Base-by-base conservation (phyloP, 2,888 invertebrate species). In the Choreutis nemorana region DNA sequence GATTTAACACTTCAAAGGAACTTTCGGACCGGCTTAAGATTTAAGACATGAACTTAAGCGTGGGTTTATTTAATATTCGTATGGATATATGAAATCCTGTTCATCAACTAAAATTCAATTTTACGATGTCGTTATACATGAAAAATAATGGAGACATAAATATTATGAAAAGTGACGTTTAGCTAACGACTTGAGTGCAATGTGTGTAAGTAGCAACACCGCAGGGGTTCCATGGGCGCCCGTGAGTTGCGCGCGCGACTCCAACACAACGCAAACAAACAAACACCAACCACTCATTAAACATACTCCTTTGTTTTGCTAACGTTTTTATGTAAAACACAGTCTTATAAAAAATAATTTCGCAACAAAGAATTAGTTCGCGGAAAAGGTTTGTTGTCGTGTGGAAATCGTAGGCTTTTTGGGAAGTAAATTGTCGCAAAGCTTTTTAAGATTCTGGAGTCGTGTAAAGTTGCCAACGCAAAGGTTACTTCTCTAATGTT, bases 141-240 rank as follows among this genome's bases (percentile, higher is more conserved):
- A 67, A 68, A 68, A 63, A 66, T 68, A 68, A 70, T 68, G 65
- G 63, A 70, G 66, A 70, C 68, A 71, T 73, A 70, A 70, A 71
- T 70, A 71, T 66, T 52, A 61, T 65, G 64, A 71, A 72, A 67
- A 67, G 57, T 66, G 72, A 70, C 70, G 64, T 75, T 68, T 66
- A 50, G 63, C 71, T 68, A 73, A 73, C 65, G 71, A 70, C 50
- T 52, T 50, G 50, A 42, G 46, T 44, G 63, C 66, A 59, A 61
- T 52, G 66, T 61, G 65, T 61, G 55, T 68, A 62, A 70, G 72
- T 70, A 72, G 70, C 7, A 13, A 66, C 29, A 39, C 71, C 37
- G 71, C n/a, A n/a, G n/a, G n/a, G n/a, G n/a, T n/a, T n/a, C n/a
- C 7, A 16, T 27, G 12, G 12, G 20, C 23, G 9, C 11, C 16